Evolutionary conservation across 2,888 invertebrate genomes (phyloP).

Genomic region (Halocaridina rubra): DNA sequence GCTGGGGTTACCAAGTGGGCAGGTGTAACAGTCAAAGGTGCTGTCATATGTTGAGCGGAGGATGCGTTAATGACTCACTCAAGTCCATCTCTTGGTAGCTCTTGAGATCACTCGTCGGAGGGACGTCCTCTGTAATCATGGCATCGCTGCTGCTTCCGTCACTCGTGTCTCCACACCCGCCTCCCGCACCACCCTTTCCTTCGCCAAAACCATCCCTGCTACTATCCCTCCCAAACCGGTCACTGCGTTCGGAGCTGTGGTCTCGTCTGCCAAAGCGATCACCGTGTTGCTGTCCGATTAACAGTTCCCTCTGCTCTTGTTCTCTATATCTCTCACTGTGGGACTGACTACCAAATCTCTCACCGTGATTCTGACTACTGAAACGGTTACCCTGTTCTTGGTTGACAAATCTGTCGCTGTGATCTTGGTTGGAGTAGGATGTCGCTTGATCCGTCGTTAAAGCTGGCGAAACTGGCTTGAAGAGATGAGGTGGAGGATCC

Average conservation of each 20-base stretch:
- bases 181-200: neutral
- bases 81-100: conserved; percentile 57
- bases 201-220: neutral
- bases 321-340: conserved; percentile 9
- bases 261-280: conserved; percentile 31
- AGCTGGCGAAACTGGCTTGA: conserved; percentile 62
- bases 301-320: conserved; percentile 29
- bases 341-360: neutral
- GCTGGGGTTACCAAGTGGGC: neutral
- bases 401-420: conserved; percentile 22
- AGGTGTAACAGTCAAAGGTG: conserved; percentile 52
- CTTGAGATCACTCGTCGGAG: conserved; percentile 38
- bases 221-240: conserved; percentile 5
- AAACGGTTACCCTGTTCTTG: conserved; percentile 29
- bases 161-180: conserved; percentile 40
- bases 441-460: conserved; percentile 39
- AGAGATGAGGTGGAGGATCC: conserved; percentile 60
- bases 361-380: conserved; percentile 8
- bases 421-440: conserved; percentile 30
- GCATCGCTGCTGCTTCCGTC: conserved; percentile 54
- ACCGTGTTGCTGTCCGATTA: conserved; percentile 26
- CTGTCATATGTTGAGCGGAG: conserved; percentile 57
- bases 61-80: conserved; percentile 50
- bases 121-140: conserved; percentile 58
- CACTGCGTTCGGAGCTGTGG: conserved; percentile 10